A percentile compares a stretch with the other conserved stretches of the same genome.
Conservation (phyloP, 1,140 invertebrate species). For the Ridgeia piscesae region DNA sequence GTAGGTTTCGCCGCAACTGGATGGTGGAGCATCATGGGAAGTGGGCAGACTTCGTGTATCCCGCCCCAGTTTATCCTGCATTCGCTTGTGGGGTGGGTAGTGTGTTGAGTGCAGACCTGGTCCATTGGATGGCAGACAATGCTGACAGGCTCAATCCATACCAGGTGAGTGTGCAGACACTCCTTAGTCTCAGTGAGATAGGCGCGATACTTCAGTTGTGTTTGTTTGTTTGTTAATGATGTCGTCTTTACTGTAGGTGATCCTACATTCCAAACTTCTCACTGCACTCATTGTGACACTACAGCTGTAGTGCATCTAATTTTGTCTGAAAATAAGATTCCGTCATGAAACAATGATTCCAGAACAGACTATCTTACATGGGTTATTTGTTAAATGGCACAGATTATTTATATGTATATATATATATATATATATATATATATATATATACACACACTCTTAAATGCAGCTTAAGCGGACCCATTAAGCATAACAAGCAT, state of each 20-base stretch:
- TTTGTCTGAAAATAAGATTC: too few species aligned
- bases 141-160: slow-evolving; percentile 31
- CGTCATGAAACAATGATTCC: too few species aligned
- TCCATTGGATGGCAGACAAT: slow-evolving; percentile 40
- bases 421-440: slow-evolving; percentile 18
- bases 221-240: neutral
- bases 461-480: too few species aligned
- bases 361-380: too few species aligned
- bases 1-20: slow-evolving; percentile 45
- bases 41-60: slow-evolving; percentile 43
- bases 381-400: too few species aligned
- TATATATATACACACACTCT: slow-evolving; percentile 10
- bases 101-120: slow-evolving; percentile 41
- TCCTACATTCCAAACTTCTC: too few species aligned
- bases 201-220: neutral
- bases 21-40: slow-evolving; percentile 43
- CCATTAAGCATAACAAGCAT: neutral
- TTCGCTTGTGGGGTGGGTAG: slow-evolving; percentile 52
- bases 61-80: slow-evolving; percentile 38
- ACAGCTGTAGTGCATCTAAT: too few species aligned
- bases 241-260: neutral
- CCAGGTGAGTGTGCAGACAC: slow-evolving; percentile 26
- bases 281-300: too few species aligned
- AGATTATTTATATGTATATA: slow-evolving; percentile 15
- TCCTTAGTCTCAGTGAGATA: neutral